phyloP scores from a whole-genome alignment of 2,888 invertebrate genomes.

The Eretmocerus hayati region DNA sequence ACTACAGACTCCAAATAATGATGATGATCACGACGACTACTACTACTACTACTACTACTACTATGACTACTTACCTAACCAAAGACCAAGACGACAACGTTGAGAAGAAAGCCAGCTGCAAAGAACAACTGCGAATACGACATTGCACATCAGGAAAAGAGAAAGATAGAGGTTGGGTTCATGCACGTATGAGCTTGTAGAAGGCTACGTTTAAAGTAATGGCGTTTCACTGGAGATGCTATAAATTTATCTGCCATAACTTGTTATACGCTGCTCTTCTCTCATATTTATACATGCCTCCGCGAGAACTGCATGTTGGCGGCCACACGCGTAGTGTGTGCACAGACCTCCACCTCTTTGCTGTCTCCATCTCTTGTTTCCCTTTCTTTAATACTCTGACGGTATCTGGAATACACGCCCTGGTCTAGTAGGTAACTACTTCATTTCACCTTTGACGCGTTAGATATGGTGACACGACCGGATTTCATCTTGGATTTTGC shows the following conservation, averaged over 20 bases:
- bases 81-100: no score
- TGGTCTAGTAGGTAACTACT: no score
- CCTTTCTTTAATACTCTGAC: no score
- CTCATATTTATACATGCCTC: slow-evolving; percentile 46
- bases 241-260: slow-evolving; percentile 49
- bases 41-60: no score
- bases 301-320: no score
- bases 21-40: no score
- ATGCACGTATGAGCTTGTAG: slow-evolving; percentile 18
- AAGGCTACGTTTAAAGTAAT: slow-evolving; percentile 40
- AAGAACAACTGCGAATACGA: slow-evolving; percentile 26
- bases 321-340: slow-evolving; percentile 26
- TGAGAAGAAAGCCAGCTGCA: slow-evolving; percentile 20
- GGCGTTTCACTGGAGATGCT: slow-evolving; percentile 48
- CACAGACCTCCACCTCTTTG: slow-evolving; percentile 10
- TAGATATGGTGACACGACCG: no score
- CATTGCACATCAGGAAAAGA: slow-evolving; percentile 18
- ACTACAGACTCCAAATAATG: no score
- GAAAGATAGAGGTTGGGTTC: slow-evolving; percentile 13
- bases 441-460: no score
- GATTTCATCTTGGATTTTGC: no score
- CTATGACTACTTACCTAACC: no score
- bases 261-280: slow-evolving; percentile 47
- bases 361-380: neutral
- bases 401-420: no score